Evolutionary conservation across 2,113 vertebrate species (phyloP), one percentile per base, ranked within the genome.

Genomic region (Colossoma macropomum): DNA sequence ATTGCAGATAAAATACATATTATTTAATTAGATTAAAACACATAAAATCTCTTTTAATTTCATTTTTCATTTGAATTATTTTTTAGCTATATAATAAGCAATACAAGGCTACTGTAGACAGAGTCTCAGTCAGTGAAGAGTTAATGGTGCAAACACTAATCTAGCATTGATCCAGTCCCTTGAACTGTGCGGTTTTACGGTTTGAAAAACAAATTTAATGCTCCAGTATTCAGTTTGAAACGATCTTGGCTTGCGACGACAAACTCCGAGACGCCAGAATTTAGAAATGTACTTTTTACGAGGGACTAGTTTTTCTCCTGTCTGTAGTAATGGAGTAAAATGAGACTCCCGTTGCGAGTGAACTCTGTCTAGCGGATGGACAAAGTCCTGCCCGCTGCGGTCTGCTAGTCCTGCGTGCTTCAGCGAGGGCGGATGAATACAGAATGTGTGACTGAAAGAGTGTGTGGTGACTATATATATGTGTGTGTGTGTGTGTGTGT

Each of bases 361-460:
- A 86, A 82, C 77, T 84, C 80, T 85, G 85, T 85, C 81, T 88
- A 88, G 88, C 90, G 88, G 87, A 90, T 73, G 88, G 56, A 95
- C 84, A 68, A 41, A 32, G 15, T 28, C 45, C 85, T 88, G 81
- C 66, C 81, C 83, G 85, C 79, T 87, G 88, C 86, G 85, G 92
- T 88, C 77, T 77, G 86, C 32, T 74, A 72, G 74, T 74, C 80
- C 75, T 83, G 89, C 88, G 90, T 87, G 88, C 86, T 85, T 78
- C 68, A 88, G 60, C 71, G 82, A 86, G 88, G 85, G 94, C 94
- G 94, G 94, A 95, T 90, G 90, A 82, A 93, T 88, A 95, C 91
- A 1, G 76, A 86, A 62, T 27, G 59, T 25, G 59, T 25, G 59
- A 62, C 59, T 27, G 75, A 38, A n/a, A 32, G 89, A 86, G 75